Base-by-base conservation (phyloP, 2,113 vertebrate species). In the Cepphus grylle region DNA sequence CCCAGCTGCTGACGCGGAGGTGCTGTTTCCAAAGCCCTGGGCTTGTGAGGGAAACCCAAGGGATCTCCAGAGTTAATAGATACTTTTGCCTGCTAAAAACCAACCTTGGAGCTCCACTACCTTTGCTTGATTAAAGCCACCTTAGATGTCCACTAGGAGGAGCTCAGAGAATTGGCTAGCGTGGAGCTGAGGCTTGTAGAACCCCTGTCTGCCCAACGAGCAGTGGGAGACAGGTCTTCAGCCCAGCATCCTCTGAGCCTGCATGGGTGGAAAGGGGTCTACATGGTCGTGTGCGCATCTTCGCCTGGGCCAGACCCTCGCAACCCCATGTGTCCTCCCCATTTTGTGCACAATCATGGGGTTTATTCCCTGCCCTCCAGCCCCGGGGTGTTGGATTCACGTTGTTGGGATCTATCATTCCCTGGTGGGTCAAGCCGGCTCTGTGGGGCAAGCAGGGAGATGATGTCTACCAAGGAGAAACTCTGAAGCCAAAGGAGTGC, bases 251-350 rank as follows among this genome's bases (percentile, higher is more conserved):
- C 38, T 52, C 47, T 53, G 38, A 36, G 25, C 38, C 25, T 45
- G 32, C 38, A 8, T 32, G 26, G 40, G 21, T 55, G 58, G 34
- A 26, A 52, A 38, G 16, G 67, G 13, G 21, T 45, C 20, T 26
- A 8, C 1, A 1, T 32, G 47, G 32, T 12, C 58, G 21, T 45
- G 70, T 20, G 14, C 1, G 0, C 26, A 21, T 45, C 58, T 40
- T 49, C 6, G 26, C 23, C 15, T 29, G 6, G 26, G 9, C 10
- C 30, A 40, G n/a, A 16, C 21, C n/a, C 43, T 59, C 29, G 43
- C 17, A 58, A 17, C 12, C 15, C 20, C 1, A 1, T 7, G 8
- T 29, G 15, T n/a, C 30, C 56, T 58, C 27, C 62, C 21, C 2
- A 1, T 26, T 70, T 49, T 38, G 65, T 70, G 65, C 42, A 40